Base-by-base conservation (phyloP, 1,140 invertebrate species). In the Semibalanus balanoides region DNA sequence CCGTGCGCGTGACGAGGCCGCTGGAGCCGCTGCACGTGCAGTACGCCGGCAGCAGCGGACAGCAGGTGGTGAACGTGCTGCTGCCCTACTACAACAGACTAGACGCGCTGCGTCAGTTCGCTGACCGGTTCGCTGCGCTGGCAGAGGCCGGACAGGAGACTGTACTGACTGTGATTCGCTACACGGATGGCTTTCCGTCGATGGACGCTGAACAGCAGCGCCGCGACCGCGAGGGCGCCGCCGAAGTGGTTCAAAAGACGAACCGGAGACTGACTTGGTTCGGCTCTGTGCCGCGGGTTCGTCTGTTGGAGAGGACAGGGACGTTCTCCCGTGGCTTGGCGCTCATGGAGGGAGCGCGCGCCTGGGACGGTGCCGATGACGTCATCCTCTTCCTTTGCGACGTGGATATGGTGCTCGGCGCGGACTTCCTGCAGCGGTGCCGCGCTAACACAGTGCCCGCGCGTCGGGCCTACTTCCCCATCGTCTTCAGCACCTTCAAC, bases 401-500 rank as follows among this genome's bases (percentile, higher is more conserved):
- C 82, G 91, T 93, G 11, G 92, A 93, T 82, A 88, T 93, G 31
- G 89, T 92, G 30, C 93, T 93, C 80, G 91, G 89, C 78, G 87
- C 88, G 1, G 88, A 89, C 70, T 93, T 93, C 82, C 84, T 93
- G 27, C 91, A 93, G 78, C 85, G 91, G 74, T 88, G 84, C 81
- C 84, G 85, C 22, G 78, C 85, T 27, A 84, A 87, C 77, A 82
- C 85, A 7, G 86, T 88, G 70, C 86, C 89, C 3, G 89, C 88
- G 31, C 87, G 87, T 77, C 89, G 90, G 82, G 91, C 93, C 0
- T 93, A 93, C 83, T 93, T 92, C 83, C 92, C 92, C 11, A 91
- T 93, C 78, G 90, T 93, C 51, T 93, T 93, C 83, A 93, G 91
- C 82, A 85, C 93, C 25, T 93, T 93, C 84, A 93, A 93, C 84